These are phyloP conservation scores for Oryzias curvinotus DNA, from an alignment of 2,113 vertebrate species.

Conservation along the genomic window DNA sequence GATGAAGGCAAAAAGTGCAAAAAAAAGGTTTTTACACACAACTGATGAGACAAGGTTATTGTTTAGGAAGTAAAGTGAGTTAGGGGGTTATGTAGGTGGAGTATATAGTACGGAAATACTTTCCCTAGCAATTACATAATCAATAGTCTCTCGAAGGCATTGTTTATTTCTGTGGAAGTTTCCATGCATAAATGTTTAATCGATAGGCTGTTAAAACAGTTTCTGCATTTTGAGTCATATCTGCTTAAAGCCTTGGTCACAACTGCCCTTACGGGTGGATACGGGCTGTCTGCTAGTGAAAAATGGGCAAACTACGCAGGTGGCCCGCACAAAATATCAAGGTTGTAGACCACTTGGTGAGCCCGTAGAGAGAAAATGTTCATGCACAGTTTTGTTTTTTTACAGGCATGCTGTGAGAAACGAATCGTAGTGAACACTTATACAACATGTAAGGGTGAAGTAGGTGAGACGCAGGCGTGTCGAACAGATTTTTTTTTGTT, in stretches of 20 bases:
- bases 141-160: constrained; percentile 53
- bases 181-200: constrained; percentile 51
- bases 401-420: too few relatives aligned
- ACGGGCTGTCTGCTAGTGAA: too few relatives aligned
- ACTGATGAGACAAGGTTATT: not conserved
- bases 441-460: too few relatives aligned
- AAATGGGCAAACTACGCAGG: too few relatives aligned
- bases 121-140: constrained; percentile 54
- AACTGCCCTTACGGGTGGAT: not conserved
- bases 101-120: constrained; percentile 1
- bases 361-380: too few relatives aligned
- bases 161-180: constrained; percentile 53
- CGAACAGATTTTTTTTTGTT: too few relatives aligned
- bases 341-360: too few relatives aligned
- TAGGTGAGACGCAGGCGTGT: too few relatives aligned
- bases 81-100: not conserved
- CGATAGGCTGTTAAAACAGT: constrained; percentile 62
- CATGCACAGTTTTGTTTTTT: too few relatives aligned
- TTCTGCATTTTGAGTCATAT: constrained; percentile 44
- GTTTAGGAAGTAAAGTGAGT: not conserved
- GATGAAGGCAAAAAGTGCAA: not conserved
- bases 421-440: too few relatives aligned
- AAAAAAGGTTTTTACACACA: not conserved
- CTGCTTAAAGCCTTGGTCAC: constrained; percentile 9
- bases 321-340: too few relatives aligned